Percentiles rank a stretch among this genome's conserved stretches.
These are phyloP conservation scores for Tapirus indicus DNA, from an alignment of 2,797 vertebrate genomes.

Conservation along the genomic window DNA sequence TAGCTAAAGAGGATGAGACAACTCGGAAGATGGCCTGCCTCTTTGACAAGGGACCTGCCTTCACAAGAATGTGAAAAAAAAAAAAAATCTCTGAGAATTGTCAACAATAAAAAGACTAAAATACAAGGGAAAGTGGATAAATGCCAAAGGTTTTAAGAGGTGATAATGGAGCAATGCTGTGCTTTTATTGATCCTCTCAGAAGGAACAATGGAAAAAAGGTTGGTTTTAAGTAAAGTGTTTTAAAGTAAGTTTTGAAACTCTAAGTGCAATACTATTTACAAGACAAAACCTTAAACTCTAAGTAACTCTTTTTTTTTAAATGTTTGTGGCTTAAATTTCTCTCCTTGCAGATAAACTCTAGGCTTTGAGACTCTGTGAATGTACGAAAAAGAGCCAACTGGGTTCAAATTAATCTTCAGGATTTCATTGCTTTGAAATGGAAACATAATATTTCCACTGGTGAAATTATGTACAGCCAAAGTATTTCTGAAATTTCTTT, in stretches of 20 bases:
- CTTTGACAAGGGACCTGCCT: not conserved
- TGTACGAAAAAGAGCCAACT: not conserved
- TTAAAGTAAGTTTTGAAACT: slow-evolving; percentile 64
- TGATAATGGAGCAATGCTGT: not conserved
- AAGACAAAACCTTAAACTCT: slow-evolving; percentile 31
- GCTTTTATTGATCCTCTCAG: slow-evolving; percentile 27
- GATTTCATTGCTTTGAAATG: slow-evolving; percentile 13
- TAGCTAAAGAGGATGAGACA: not conserved
- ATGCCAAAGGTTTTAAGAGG: slow-evolving; percentile 30
- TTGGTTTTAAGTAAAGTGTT: slow-evolving; percentile 34
- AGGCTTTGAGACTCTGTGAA: not conserved
- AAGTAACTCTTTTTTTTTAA: not conserved
- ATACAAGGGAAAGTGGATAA: not conserved
- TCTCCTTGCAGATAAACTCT: not conserved
- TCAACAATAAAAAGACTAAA: slow-evolving; percentile 11
- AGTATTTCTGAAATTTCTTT: slow-evolving; percentile 39
- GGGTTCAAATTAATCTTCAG: not conserved
- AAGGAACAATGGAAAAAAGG: slow-evolving; percentile 2
- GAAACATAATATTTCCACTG: slow-evolving; percentile 23
- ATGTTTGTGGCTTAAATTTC: not conserved
- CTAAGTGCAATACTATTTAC: slow-evolving; percentile 12
- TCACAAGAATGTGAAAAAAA: not conserved
- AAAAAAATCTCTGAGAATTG: not conserved
- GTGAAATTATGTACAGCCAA: not conserved
- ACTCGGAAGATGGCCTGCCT: not conserved